Evolutionary conservation across 2,797 vertebrate species (phyloP).

Genomic region (Ctenochaetus hawaiiensis): DNA sequence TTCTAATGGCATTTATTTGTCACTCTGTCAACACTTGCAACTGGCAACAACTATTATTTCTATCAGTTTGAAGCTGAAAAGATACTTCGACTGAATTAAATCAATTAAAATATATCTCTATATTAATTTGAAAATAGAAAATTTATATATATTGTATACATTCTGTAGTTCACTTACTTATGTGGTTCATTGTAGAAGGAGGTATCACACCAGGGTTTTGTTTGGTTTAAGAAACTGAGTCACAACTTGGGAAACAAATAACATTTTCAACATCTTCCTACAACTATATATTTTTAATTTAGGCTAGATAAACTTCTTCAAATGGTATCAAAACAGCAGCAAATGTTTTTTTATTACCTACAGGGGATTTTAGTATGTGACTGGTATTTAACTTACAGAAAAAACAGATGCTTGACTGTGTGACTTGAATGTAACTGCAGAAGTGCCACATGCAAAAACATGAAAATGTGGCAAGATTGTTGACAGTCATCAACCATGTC

Average conservation of each 20-base stretch:
- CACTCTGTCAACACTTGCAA: neutral
- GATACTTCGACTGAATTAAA: too few relatives aligned
- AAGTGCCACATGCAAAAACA: conserved; percentile 12
- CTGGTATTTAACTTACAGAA: conserved; percentile 26
- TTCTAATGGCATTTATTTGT: neutral
- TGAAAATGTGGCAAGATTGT: conserved; percentile 10
- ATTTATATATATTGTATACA: neutral
- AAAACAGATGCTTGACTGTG: conserved; percentile 28
- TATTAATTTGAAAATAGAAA: neutral
- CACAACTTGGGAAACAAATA: neutral
- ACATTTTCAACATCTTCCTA: neutral
- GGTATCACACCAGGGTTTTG: conserved; percentile 7
- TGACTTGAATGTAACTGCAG: conserved; percentile 31
- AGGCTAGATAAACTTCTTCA: conserved; percentile 6
- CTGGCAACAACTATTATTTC: too few relatives aligned
- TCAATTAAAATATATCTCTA: neutral
- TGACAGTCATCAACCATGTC: neutral
- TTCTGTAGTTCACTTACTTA: too few relatives aligned
- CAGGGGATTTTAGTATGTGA: conserved; percentile 18
- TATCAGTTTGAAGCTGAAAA: too few relatives aligned
- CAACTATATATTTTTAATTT: conserved; percentile 29
- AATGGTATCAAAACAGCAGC: neutral
- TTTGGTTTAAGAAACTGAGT: conserved; percentile 19
- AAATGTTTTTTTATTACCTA: conserved; percentile 13
- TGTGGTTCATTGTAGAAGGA: neutral